Evolutionary conservation across 2,113 vertebrate species (phyloP).

Genomic region (Nibea coibor): DNA sequence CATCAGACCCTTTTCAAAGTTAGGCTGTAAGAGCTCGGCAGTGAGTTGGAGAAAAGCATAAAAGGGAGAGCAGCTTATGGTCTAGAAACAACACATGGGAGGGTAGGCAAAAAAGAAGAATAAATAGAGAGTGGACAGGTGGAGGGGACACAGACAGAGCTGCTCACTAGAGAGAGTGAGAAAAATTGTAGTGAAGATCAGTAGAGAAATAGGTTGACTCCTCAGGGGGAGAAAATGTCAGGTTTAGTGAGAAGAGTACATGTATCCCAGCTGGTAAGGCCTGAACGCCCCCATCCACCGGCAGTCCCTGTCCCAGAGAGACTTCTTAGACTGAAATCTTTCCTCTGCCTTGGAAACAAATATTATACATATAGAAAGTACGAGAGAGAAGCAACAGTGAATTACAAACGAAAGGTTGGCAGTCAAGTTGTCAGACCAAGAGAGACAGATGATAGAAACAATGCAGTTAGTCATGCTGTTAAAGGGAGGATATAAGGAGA

Average conservation of each 20-base stretch:
- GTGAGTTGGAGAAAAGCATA: conserved; percentile 8
- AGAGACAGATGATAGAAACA: conserved; percentile 47
- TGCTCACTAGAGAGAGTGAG: conserved; percentile 17
- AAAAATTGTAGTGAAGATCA: conserved; percentile 42
- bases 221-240: conserved; percentile 38
- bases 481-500: neutral
- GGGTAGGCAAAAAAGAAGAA: neutral
- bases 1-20: conserved; percentile 40
- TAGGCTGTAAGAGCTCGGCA: conserved; percentile 9
- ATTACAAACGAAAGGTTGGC: conserved; percentile 43
- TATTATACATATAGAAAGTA: conserved; percentile 12
- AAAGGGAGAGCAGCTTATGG: conserved; percentile 2
- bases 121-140: conserved; percentile 33
- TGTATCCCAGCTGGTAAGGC: conserved; percentile 31
- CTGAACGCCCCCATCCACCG: conserved; percentile 10
- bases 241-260: conserved; percentile 42
- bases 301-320: conserved; percentile 25
- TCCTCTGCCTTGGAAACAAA: conserved; percentile 25
- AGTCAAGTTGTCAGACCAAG: conserved; percentile 43
- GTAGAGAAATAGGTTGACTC: conserved; percentile 57
- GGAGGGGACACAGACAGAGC: conserved; percentile 23
- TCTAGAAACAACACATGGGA: conserved; percentile 30
- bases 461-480: conserved; percentile 50
- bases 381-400: conserved; percentile 21
- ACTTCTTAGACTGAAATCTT: conserved; percentile 15